Conservation (phyloP, 2,797 vertebrate genomes). For the Gallinago nigripennis region DNA sequence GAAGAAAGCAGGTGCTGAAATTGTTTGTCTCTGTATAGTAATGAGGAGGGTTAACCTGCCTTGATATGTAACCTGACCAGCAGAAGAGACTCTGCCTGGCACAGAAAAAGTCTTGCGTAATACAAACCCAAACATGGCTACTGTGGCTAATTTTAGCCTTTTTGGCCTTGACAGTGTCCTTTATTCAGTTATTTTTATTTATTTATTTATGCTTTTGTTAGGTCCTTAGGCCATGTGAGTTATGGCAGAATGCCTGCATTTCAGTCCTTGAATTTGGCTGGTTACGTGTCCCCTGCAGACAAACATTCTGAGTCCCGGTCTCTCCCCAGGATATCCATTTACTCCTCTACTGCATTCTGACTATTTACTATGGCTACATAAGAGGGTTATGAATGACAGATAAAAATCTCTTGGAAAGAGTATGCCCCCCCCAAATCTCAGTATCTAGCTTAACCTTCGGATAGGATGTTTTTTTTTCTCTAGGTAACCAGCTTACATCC, state of each 20-base stretch:
- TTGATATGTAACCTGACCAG: background rate
- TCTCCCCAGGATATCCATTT: slow-evolving; percentile 16
- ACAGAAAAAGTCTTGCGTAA: background rate
- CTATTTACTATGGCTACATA: background rate
- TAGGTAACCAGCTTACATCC: background rate
- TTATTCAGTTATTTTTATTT: slow-evolving; percentile 18
- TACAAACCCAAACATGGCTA: background rate
- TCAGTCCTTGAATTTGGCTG: slow-evolving; percentile 7
- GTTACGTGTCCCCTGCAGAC: background rate
- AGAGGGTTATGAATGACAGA: background rate
- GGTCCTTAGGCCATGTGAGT: background rate
- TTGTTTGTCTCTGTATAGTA: background rate
- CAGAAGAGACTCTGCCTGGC: background rate
- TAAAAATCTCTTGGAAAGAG: background rate
- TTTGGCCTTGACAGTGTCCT: slow-evolving; percentile 14
- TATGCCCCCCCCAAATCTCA: background rate
- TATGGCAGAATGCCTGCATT: slow-evolving; percentile 46
- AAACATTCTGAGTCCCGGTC: background rate
- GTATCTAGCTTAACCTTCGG: background rate
- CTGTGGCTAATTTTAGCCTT: slow-evolving; percentile 10
- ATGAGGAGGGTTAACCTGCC: background rate
- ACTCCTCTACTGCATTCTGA: background rate
- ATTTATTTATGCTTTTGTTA: slow-evolving; percentile 19
- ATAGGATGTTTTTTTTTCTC: no score
- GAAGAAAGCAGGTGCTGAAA: slow-evolving; percentile 9